Conservation (phyloP, 2,113 vertebrate species). For the Pongo abelii region DNA sequence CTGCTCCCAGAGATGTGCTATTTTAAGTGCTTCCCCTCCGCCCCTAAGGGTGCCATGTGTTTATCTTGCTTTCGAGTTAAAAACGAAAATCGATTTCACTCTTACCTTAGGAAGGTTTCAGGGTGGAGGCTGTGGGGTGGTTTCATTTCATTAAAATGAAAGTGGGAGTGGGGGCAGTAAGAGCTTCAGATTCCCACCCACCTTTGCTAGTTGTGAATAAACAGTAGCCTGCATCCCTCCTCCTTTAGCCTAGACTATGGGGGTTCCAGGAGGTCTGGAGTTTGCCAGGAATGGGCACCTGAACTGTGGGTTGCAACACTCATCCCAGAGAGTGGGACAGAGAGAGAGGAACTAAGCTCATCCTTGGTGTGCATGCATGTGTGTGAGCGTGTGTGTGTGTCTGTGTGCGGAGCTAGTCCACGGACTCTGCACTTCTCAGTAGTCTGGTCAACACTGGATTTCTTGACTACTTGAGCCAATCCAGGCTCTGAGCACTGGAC, state of each 20-base stretch:
- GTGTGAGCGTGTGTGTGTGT: too few relatives aligned
- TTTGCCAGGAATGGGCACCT: background rate
- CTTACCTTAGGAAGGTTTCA: constrained; percentile 73
- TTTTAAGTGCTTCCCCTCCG: constrained; percentile 79
- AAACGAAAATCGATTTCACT: constrained; percentile 80
- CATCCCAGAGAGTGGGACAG: background rate
- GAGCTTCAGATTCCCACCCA: background rate
- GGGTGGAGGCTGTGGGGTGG: background rate
- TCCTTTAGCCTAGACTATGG: background rate
- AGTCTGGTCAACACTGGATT: background rate
- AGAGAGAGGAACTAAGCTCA: background rate
- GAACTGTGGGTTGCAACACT: background rate
- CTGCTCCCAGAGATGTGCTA: constrained; percentile 75
- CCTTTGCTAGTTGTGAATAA: background rate
- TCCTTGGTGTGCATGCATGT: background rate
- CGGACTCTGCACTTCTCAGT: background rate
- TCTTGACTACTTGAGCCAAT: background rate
- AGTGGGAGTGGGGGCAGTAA: background rate
- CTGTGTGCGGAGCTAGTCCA: background rate
- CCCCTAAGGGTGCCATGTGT: constrained; percentile 81
- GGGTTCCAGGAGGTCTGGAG: background rate
- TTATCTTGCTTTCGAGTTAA: constrained; percentile 81
- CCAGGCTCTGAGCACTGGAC: background rate
- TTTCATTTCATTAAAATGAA: constrained; percentile 61
- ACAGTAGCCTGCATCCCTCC: background rate